Conservation (phyloP, 2,888 invertebrate species). For the Euzophera pinguis region DNA sequence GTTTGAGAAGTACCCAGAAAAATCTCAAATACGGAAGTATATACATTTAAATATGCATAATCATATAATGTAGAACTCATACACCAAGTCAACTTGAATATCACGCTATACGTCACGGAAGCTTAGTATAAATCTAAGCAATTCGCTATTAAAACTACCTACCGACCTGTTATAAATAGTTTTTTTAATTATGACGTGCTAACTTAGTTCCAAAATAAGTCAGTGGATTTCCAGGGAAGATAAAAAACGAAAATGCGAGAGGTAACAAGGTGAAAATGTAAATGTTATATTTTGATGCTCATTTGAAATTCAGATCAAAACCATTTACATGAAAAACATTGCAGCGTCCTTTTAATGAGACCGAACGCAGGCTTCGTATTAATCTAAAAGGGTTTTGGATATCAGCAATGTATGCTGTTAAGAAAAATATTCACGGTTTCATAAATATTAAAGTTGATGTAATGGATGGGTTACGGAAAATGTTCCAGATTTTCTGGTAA, state of each 20-base stretch:
- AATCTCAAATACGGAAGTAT: no score
- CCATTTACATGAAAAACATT: background rate
- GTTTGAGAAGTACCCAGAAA: no score
- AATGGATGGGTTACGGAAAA: background rate
- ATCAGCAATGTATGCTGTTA: background rate
- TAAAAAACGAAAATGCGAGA: background rate
- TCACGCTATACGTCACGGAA: no score
- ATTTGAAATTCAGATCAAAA: slow-evolving; percentile 12
- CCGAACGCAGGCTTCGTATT: slow-evolving; percentile 8
- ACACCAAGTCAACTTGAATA: no score
- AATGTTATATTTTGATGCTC: slow-evolving; percentile 11
- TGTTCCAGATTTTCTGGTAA: background rate
- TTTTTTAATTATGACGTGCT: no score
- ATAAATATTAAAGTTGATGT: slow-evolving; percentile 9
- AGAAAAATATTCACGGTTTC: slow-evolving; percentile 3
- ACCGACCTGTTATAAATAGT: no score
- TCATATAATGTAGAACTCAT: no score
- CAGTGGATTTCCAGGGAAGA: background rate
- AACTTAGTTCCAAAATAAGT: background rate
- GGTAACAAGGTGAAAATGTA: slow-evolving; percentile 3
- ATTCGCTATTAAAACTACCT: no score
- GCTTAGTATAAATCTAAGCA: no score
- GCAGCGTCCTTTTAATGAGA: slow-evolving; percentile 8
- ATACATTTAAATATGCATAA: no score
- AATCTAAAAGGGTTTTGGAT: slow-evolving; percentile 5